Evolutionary conservation across 2,113 vertebrate genomes (phyloP), one percentile per base, ranked within the genome.

Genomic region (Vombatus ursinus): DNA sequence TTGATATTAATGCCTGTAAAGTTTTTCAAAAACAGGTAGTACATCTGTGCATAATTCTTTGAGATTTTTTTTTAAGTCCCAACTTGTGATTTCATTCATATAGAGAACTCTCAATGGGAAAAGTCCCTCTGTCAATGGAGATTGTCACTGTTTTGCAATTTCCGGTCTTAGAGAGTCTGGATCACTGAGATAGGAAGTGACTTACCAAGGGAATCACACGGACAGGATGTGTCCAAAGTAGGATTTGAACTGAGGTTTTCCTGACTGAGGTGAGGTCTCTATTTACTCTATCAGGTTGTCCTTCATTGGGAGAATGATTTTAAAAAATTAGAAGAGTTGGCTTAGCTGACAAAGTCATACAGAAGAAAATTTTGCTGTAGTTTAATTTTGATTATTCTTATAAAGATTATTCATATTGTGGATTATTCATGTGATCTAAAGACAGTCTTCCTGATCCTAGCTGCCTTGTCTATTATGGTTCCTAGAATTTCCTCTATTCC

Each of bases 241-340:
- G 19, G 7, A 84, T 44, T 44, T 44, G 68, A 84, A 84, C n/a
- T 44, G n/a, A 84, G 68, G 16, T 44, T 84, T 84, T 84, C 68
- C n/a, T 84, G 68, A 84, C 19, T 61, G 57, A n/a, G 19, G 61
- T 9, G 5, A n/a, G 37, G 14, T 16, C 37, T 77, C 14, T 19
- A 19, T 77, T 77, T 37, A 84, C 37, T 44, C 22, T 84, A 23
- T 44, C 19, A 44, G 19, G 37, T 8, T 44, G 37, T 84, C n/a
- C 19, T n/a, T 84, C 68, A 84, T 84, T 23, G 23, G n/a, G 68
- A 91, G 0, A 0, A 16, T 47, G 93, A 96, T 92, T 94, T 91
- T n/a, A 90, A 25, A 37, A 97, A 52, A 92, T 31, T 68, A 68
- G 1, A 47, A 94, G 91, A 97, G 51, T 50, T 92, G 95, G 94